These are phyloP conservation scores for Macheiramphus alcinus DNA, from an alignment of 2,113 vertebrate species.

Conservation along the genomic window DNA sequence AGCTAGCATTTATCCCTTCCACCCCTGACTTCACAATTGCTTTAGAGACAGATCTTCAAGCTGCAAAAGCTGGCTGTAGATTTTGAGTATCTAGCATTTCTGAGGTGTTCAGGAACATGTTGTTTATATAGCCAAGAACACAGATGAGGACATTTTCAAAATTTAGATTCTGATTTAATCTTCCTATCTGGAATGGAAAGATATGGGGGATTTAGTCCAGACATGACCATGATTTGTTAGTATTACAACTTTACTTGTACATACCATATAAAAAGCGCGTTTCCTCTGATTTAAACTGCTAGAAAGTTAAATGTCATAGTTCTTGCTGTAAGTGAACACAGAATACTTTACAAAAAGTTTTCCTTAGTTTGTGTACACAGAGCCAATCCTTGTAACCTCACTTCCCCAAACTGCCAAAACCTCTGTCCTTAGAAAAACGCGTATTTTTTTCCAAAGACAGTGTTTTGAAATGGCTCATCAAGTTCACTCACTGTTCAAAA, in stretches of 20 bases:
- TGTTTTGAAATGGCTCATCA: slow-evolving; percentile 30
- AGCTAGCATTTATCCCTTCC: not conserved
- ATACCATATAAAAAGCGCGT: not conserved
- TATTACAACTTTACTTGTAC: not conserved
- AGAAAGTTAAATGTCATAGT: not conserved
- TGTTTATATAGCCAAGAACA: not conserved
- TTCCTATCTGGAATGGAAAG: slow-evolving; percentile 8
- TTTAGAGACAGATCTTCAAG: not conserved
- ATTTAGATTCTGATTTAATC: slow-evolving; percentile 7
- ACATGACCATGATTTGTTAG: not conserved
- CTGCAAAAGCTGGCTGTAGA: not conserved
- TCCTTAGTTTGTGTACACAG: not conserved
- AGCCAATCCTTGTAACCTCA: not conserved
- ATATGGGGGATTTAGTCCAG: not conserved
- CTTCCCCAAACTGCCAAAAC: slow-evolving; percentile 15
- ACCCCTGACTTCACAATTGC: not conserved
- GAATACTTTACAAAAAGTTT: not conserved
- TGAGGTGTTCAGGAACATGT: not conserved
- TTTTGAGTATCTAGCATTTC: not conserved
- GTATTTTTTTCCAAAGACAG: not conserved
- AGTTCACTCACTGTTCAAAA: slow-evolving; percentile 37
- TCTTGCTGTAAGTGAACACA: not conserved
- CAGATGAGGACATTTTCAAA: not conserved
- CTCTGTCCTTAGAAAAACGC: not conserved
- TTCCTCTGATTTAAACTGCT: not conserved